phyloP scores from a whole-genome alignment of 2,888 invertebrate species.

The Cephalotes varians region DNA sequence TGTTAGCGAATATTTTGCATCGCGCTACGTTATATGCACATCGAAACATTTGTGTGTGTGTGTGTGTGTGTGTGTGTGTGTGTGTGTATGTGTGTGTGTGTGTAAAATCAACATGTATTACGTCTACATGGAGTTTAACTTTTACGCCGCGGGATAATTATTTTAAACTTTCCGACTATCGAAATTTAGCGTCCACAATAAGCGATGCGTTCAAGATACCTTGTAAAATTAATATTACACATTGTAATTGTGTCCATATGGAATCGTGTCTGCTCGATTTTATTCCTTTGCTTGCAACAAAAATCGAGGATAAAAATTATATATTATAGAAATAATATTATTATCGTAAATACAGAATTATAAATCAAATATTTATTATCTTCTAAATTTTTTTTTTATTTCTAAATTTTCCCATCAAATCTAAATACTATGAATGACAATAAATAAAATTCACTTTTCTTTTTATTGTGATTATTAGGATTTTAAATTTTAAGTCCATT shows the following conservation, averaged over 20 bases:
- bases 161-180: constrained; percentile 35
- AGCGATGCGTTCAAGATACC: constrained; percentile 3
- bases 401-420: background rate
- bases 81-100: background rate
- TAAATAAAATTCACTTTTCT: background rate
- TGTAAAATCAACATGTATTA: background rate
- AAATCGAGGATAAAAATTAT: background rate
- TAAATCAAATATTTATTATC: background rate
- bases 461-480: background rate
- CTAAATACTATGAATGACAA: background rate
- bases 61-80: background rate
- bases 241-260: background rate
- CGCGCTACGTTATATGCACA: background rate
- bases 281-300: background rate
- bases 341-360: background rate
- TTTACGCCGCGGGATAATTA: constrained; percentile 35
- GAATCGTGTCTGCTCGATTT: background rate
- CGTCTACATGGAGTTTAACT: constrained; percentile 18
- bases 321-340: background rate
- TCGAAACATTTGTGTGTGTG: background rate
- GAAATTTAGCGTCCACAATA: constrained; percentile 14
- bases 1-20: background rate
- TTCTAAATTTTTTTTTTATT: background rate
- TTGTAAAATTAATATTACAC: constrained; percentile 29
- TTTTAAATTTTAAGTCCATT: background rate